A percentile compares a stretch with the other conserved stretches of the same genome.
Evolutionary conservation across 2,797 vertebrate genomes (phyloP).

Genomic region (Enteromius trimaculatus): DNA sequence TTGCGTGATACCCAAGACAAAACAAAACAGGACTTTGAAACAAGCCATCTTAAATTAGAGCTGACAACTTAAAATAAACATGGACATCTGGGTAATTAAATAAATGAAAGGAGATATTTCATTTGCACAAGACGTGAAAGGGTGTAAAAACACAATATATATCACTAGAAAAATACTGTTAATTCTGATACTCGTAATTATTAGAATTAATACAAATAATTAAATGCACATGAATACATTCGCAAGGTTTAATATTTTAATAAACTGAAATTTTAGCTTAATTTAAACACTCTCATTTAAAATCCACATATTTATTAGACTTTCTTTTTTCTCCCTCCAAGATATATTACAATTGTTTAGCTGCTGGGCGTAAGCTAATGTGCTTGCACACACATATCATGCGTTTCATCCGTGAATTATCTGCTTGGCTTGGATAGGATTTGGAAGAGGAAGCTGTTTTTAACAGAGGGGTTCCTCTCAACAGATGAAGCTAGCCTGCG

Average conservation of each 20-base stretch:
- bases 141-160: conserved; percentile 68
- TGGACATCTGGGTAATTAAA: conserved; percentile 78
- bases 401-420: conserved; percentile 77
- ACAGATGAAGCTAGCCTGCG: conserved; percentile 70
- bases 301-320: conserved; percentile 57
- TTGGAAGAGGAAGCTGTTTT: conserved; percentile 75
- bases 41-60: conserved; percentile 78
- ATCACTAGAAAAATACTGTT: conserved; percentile 51
- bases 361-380: conserved; percentile 58
- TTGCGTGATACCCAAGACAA: conserved; percentile 73
- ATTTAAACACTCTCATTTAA: conserved; percentile 48
- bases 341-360: conserved; percentile 59
- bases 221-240: neutral
- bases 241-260: neutral
- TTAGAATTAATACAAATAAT: conserved; percentile 7
- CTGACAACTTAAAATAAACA: conserved; percentile 82
- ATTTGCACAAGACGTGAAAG: conserved; percentile 74
- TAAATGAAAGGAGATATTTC: conserved; percentile 80
- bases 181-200: conserved; percentile 18
- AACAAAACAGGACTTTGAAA: conserved; percentile 81
- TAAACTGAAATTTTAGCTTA: conserved; percentile 32
- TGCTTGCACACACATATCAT: conserved; percentile 68
- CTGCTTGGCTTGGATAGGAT: conserved; percentile 77
- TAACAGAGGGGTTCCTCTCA: conserved; percentile 70
- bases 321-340: conserved; percentile 56